These are phyloP conservation scores for Danio tinwini DNA, from an alignment of 2,797 vertebrate species.

Conservation along the genomic window DNA sequence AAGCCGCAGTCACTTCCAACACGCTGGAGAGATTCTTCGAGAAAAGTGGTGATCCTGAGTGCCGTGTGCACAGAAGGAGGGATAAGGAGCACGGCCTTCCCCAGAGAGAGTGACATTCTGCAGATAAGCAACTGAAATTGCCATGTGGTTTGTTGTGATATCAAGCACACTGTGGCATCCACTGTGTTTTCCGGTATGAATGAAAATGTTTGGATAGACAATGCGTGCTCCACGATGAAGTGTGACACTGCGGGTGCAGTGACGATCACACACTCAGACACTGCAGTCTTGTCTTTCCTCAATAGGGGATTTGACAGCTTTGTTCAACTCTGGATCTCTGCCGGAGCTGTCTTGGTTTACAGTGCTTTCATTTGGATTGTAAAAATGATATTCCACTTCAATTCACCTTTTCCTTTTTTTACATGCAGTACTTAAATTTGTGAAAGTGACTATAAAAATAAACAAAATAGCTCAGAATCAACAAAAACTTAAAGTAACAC, in stretches of 20 bases:
- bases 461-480: too few relatives aligned
- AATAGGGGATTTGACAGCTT: conserved; percentile 58
- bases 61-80: conserved; percentile 23
- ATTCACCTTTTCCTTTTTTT: conserved; percentile 3
- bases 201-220: conserved; percentile 48
- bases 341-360: conserved; percentile 8
- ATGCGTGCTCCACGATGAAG: conserved; percentile 30
- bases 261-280: conserved; percentile 43
- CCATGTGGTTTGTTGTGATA: conserved; percentile 38
- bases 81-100: conserved; percentile 8
- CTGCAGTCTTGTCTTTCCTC: conserved; percentile 54
- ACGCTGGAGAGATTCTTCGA: conserved; percentile 13
- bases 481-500: too few relatives aligned
- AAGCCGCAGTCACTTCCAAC: not conserved
- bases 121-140: conserved; percentile 28
- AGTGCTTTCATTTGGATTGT: not conserved
- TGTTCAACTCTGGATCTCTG: conserved; percentile 46
- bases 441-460: not conserved
- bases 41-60: not conserved
- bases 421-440: not conserved
- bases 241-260: conserved; percentile 9
- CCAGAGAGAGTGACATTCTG: conserved; percentile 1
- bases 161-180: conserved; percentile 50
- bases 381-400: conserved; percentile 18
- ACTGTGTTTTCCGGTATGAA: conserved; percentile 60